Conservation (phyloP, 2,113 vertebrate genomes). For the Ammospiza caudacuta region DNA sequence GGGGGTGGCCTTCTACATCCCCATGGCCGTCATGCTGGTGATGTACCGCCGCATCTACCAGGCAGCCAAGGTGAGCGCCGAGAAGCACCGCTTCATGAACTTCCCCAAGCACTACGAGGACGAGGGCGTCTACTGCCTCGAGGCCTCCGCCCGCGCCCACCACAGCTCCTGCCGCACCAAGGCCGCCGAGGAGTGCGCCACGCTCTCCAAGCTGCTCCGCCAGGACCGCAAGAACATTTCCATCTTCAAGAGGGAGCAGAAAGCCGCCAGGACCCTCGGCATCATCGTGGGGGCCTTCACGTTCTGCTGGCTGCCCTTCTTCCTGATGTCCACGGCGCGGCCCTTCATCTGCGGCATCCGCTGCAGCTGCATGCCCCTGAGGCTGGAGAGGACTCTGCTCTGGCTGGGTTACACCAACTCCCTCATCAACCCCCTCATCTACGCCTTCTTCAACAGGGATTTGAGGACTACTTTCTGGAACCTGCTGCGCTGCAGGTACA, state of each 20-base stretch:
- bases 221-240: constrained; percentile 78
- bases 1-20: constrained; percentile 78
- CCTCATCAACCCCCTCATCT: constrained; percentile 79
- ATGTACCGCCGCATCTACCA: constrained; percentile 79
- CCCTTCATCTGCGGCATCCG: constrained; percentile 76
- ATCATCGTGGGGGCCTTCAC: constrained; percentile 77
- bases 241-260: constrained; percentile 80
- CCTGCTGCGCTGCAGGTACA: constrained; percentile 75
- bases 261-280: constrained; percentile 76
- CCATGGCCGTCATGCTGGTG: constrained; percentile 76
- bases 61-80: constrained; percentile 72
- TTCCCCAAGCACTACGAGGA: constrained; percentile 61
- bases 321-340: constrained; percentile 74
- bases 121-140: constrained; percentile 62
- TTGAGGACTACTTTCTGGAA: constrained; percentile 81
- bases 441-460: constrained; percentile 79
- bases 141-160: constrained; percentile 39
- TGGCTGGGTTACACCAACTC: constrained; percentile 80
- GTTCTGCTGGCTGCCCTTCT: constrained; percentile 78
- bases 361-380: constrained; percentile 75
- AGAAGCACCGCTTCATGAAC: constrained; percentile 76
- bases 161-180: constrained; percentile 61
- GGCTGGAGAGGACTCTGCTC: constrained; percentile 77
- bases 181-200: constrained; percentile 68
- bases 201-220: constrained; percentile 73